Conservation (phyloP, 2,797 vertebrate genomes). For the Catostomus latipinnis region DNA sequence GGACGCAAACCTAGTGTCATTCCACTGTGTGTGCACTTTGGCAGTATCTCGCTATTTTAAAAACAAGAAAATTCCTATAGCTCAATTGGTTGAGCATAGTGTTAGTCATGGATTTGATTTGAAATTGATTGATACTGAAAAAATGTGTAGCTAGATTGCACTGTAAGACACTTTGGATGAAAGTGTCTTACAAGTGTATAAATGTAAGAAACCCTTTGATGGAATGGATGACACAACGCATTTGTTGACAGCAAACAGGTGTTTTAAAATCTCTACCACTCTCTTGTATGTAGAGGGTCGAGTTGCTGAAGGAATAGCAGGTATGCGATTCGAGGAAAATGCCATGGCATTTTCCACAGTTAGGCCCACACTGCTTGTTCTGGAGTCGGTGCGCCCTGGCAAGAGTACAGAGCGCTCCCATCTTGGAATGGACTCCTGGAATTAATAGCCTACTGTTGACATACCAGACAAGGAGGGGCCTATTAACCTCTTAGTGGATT, state of each 20-base stretch:
- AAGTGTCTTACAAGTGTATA: not conserved
- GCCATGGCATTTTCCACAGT: slow-evolving; percentile 57
- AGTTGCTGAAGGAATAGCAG: slow-evolving; percentile 57
- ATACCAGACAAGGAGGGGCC: slow-evolving; percentile 48
- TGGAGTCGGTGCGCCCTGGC: slow-evolving; percentile 43
- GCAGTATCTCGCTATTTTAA: too few species aligned
- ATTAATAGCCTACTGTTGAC: slow-evolving; percentile 63
- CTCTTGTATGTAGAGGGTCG: slow-evolving; percentile 44
- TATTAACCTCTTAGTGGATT: slow-evolving; percentile 56
- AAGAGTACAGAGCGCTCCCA: slow-evolving; percentile 37
- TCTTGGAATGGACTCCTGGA: slow-evolving; percentile 53
- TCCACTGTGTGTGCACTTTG: too few species aligned
- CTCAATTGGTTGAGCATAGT: too few species aligned
- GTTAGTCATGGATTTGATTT: too few species aligned
- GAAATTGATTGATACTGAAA: too few species aligned
- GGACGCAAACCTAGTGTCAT: too few species aligned
- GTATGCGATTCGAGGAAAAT: slow-evolving; percentile 57
- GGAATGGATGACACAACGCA: slow-evolving; percentile 32
- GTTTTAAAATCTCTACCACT: slow-evolving; percentile 34
- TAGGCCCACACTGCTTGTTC: slow-evolving; percentile 50
- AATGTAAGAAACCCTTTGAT: slow-evolving; percentile 11
- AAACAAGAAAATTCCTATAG: too few species aligned
- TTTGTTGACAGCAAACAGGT: slow-evolving; percentile 63
- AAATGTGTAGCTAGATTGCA: too few species aligned
- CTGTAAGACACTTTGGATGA: too few species aligned